phyloP scores from a whole-genome alignment of 1,140 invertebrate species.

The Papilio machaon region DNA sequence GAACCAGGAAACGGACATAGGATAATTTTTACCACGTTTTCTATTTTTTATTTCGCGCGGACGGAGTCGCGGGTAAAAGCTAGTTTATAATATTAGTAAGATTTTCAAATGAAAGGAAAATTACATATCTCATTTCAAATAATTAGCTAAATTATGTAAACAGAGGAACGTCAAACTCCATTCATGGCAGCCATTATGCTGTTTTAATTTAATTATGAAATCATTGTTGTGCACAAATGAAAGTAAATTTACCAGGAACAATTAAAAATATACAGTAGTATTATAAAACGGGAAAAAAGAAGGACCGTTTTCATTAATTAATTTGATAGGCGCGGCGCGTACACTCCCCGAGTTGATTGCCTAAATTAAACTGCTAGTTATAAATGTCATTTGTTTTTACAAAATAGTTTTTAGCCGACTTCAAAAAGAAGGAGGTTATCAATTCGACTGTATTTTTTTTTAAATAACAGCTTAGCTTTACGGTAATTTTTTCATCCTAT shows the following conservation, averaged over 20 bases:
- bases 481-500: no score
- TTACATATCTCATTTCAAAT: background rate
- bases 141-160: background rate
- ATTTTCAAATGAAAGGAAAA: no score
- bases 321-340: conserved; percentile 50
- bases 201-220: background rate
- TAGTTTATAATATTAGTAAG: no score
- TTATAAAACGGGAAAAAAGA: conserved; percentile 6
- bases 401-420: no score
- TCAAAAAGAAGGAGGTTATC: no score
- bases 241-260: background rate
- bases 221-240: background rate
- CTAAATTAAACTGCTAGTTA: conserved; percentile 47
- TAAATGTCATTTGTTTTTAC: conserved; percentile 6
- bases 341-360: conserved; percentile 48
- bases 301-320: conserved; percentile 59
- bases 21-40: no score
- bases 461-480: no score
- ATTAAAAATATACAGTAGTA: background rate
- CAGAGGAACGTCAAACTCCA: background rate
- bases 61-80: no score
- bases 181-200: background rate
- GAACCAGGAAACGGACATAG: no score
- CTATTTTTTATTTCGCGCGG: no score
- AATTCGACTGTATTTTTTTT: no score